Evolutionary conservation across 2,888 invertebrate species (phyloP), one percentile per base, ranked within the genome.

Genomic region (Rhimphoctona megacephalus): DNA sequence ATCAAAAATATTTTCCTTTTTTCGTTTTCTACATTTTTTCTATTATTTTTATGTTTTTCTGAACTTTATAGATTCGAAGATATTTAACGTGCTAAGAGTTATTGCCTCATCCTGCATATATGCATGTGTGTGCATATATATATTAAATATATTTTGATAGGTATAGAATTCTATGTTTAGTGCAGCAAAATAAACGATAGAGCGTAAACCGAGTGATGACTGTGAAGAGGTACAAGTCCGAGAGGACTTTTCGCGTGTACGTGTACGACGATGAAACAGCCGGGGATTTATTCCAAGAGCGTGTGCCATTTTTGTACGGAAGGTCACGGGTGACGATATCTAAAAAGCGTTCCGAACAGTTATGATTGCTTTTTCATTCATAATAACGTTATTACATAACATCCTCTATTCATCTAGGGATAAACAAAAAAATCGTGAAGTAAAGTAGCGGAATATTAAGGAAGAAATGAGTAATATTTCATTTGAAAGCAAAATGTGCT

Each of bases 141-240:
- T 54, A 36, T 54, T 14, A 17, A 61, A 22, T 57, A 43, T 83
- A 90, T 90, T 91, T 90, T 90, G 90, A 85, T 86, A 86, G 85
- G 87, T 83, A 90, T 90, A 89, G 88, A 61, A 54, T 87, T 89
- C 91, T 91, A 91, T 90, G 87, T 91, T 91, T 91, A 91, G 89
- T 86, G 79, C 80, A 79, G 85, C 86, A 79, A 89, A 88, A 87
- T 90, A 87, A 89, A 89, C 90, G 79, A 52, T 81, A 57, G 72
- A 76, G 67, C 33, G 66, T 22, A 69, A 69, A 67, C 33, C 73
- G 76, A 49, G 52, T 69, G 78, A 49, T 8, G 74, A 69, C 78
- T 61, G 77, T 17, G 61, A 49, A 57, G 49, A 66, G 49, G 52
- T 25, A 39, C 30, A 76, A 81, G 80, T n/a, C 54, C 39, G 49